Base-by-base conservation (phyloP, 2,113 vertebrate genomes). In the Hucho hucho region DNA sequence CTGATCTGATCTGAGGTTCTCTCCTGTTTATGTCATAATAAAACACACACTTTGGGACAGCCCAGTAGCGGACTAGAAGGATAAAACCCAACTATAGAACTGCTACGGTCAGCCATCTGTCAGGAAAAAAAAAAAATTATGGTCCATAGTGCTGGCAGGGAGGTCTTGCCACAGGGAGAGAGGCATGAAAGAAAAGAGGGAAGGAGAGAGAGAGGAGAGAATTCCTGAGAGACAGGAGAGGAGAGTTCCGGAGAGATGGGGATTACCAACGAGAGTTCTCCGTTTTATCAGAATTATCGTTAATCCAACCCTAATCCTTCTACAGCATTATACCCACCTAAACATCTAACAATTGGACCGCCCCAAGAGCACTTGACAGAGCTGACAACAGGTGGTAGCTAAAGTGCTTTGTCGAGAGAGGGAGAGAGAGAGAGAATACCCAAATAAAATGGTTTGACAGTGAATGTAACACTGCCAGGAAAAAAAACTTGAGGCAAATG, bases 301-400 rank as follows among this genome's bases (percentile, higher is more conserved):
- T 86, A 81, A 84, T 81, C 83, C 61, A 76, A 47, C 63, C 47
- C 47, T 79, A 79, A 87, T 82, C 58, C 72, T 22, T 18, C 2
- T 24, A 70, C 46, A 53, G 43, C 24, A 1, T 25, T 43, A 6
- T 37, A 9, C 69, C 16, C 61, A 75, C 75, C 79, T 22, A 69
- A 28, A 0, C 61, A 28, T 3, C 20, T 28, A 25, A 29, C 29
- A 26, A n/a, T 68, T 37, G 65, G 7, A 20, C 24, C 32, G 64
- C 14, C 18, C 65, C 32, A 32, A 6, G 65, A 22, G 65, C 28
- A 68, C 6, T 68, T 20, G 3, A 18, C 65, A 37, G 28, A 68
- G 29, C 28, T 20, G 65, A 37, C 16, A 68, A 68, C 65, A 68
- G 29, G 65, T 68, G 65, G 26, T 16, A 20, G 29, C 65, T 68